Base-by-base conservation (phyloP, 2,113 vertebrate genomes). In the Hydrochoerus hydrochaeris region DNA sequence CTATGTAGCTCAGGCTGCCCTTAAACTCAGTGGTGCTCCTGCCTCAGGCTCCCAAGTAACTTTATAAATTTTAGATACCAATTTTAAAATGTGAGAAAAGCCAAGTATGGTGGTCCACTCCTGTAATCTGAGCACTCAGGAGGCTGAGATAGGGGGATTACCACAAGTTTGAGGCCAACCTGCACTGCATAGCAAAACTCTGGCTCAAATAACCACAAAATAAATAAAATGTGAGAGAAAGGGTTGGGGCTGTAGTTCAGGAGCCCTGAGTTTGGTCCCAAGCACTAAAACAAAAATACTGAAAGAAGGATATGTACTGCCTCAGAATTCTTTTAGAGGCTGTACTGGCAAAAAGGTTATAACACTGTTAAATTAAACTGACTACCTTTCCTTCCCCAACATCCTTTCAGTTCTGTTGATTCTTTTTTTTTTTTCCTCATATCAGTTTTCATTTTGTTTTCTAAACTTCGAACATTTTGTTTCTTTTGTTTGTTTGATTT, bases 371-470 rank as follows among this genome's bases (percentile, higher is more conserved):
- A 30, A 32, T 65, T 32, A 65, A 65, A 22, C 28, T 32, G 2
- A 30, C 62, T 65, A 65, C 58, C 5, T 32, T 65, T 30, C 62
- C 30, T 32, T 32, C 62, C 62, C 28, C 4, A 5, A 14, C 5
- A 49, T 54, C 49, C 69, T 38, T 65, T 62, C 67, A 88, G 3
- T 71, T 6, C 49, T 92, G 4, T 13, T 88, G 83, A 65, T 32
- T 80, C 38, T 38, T 54, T 54, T 80, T 54, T 54, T 80, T 63
- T 63, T 65, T 32, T 30, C 24, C 20, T 57, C 54, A 57, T 19
- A 57, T 57, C 60, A 32, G 4, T 90, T 96, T 93, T 67, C 65
- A 54, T 58, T 41, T 86, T 1, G 22, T 90, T 97, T 84, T 73
- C 62, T 57, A 65, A 69, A 69, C 9, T 30, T 89, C 60, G 28